Evolutionary conservation across 2,113 vertebrate genomes (phyloP).

Genomic region (Galeopterus variegatus): DNA sequence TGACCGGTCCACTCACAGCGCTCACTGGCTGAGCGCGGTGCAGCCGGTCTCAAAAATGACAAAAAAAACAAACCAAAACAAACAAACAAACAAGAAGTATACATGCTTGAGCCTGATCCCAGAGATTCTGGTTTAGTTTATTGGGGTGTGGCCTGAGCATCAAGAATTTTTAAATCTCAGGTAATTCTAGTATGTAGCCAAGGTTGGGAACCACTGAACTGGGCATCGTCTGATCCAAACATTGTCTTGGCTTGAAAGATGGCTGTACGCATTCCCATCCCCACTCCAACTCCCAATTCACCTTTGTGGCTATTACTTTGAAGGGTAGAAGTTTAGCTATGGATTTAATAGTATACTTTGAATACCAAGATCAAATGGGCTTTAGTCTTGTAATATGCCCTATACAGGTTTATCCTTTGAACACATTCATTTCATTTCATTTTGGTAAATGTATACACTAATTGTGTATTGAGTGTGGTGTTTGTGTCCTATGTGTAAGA

Average conservation of each 20-base stretch:
- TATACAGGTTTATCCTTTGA: constrained; percentile 64
- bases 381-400: neutral
- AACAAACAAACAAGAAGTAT: too few relatives aligned
- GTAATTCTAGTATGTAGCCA: neutral
- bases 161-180: neutral
- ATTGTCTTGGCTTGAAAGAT: neutral
- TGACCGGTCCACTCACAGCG: too few relatives aligned
- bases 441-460: constrained; percentile 76
- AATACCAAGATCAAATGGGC: constrained; percentile 1
- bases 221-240: neutral
- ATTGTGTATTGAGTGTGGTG: constrained; percentile 77
- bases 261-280: neutral
- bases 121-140: constrained; percentile 49
- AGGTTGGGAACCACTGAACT: neutral
- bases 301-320: neutral
- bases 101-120: neutral
- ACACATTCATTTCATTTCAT: constrained; percentile 71
- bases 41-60: too few relatives aligned
- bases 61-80: too few relatives aligned
- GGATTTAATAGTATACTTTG: constrained; percentile 15
- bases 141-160: neutral
- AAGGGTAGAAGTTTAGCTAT: constrained; percentile 46
- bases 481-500: constrained; percentile 77
- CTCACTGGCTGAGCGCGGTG: too few relatives aligned
- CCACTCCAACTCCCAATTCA: neutral